Conservation (phyloP, 2,797 vertebrate genomes). For the Gymnoscopelus braueri region DNA sequence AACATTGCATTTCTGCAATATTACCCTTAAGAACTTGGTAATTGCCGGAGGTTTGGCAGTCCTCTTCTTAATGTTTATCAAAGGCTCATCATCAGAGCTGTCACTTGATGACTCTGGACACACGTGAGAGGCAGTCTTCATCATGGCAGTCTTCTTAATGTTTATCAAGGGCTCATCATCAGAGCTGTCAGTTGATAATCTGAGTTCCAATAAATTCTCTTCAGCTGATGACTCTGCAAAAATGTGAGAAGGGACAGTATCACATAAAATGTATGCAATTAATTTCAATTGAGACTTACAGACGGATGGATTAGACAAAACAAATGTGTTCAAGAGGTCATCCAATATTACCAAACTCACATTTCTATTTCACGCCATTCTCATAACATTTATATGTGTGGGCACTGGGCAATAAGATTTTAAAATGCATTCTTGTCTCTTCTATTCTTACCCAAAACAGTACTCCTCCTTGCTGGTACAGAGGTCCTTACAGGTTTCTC, state of each 20-base stretch:
- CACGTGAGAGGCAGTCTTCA: not conserved
- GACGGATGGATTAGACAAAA: too few relatives aligned
- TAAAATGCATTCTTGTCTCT: not conserved
- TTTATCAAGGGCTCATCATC: constrained; percentile 3
- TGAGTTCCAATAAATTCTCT: too few relatives aligned
- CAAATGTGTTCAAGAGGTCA: too few relatives aligned
- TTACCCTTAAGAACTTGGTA: constrained; percentile 64
- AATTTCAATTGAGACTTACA: too few relatives aligned
- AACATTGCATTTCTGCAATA: constrained; percentile 58
- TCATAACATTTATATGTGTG: not conserved
- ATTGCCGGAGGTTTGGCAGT: constrained; percentile 52
- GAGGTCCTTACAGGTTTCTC: constrained; percentile 40
- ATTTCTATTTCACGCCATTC: too few relatives aligned
- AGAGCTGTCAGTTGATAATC: not conserved
- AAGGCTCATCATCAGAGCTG: constrained; percentile 53
- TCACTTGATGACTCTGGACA: constrained; percentile 28
- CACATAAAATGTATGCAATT: too few relatives aligned
- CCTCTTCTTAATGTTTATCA: not conserved
- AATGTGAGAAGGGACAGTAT: too few relatives aligned
- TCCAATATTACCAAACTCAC: too few relatives aligned
- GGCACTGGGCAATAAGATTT: not conserved
- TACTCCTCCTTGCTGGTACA: constrained; percentile 27
- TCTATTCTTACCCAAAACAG: too few relatives aligned
- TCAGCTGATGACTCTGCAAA: too few relatives aligned
- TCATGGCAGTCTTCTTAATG: not conserved